phyloP scores from a whole-genome alignment of 2,113 vertebrate species.

The Podarcis raffonei region DNA sequence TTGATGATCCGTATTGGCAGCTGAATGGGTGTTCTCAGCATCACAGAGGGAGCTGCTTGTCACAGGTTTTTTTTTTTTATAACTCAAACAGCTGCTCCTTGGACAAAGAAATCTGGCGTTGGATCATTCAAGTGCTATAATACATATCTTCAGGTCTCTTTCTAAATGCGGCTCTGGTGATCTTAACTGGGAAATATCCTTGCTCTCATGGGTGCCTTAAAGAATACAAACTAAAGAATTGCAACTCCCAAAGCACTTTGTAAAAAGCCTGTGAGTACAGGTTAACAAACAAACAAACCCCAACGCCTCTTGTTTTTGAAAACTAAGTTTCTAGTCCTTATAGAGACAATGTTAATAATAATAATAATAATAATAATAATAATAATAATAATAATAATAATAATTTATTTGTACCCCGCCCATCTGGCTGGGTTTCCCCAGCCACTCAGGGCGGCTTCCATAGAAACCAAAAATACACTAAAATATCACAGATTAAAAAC shows the following conservation, averaged over 20 bases:
- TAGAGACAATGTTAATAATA: no score
- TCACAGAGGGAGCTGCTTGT: background rate
- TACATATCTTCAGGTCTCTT: background rate
- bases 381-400: no score
- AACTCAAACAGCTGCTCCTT: background rate
- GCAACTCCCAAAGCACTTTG: background rate
- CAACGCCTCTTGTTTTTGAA: background rate
- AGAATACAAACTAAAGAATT: background rate
- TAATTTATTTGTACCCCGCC: no score
- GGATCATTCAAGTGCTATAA: no score
- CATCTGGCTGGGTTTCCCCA: no score
- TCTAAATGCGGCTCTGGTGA: background rate
- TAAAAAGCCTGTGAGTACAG: background rate
- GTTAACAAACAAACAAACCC: background rate
- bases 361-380: no score
- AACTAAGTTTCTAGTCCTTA: background rate
- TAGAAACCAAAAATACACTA: no score
- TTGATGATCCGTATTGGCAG: constrained; percentile 20
- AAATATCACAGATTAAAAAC: no score
- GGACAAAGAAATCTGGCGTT: background rate
- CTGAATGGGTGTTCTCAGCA: background rate
- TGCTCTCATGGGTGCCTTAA: background rate
- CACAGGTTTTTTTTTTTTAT: accelerated
- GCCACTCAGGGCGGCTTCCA: no score
- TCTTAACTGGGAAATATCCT: background rate